A percentile compares a stretch with the other conserved stretches of the same genome.
Evolutionary conservation across 2,113 vertebrate genomes (phyloP).

Genomic region (Rhinolophus sinicus): DNA sequence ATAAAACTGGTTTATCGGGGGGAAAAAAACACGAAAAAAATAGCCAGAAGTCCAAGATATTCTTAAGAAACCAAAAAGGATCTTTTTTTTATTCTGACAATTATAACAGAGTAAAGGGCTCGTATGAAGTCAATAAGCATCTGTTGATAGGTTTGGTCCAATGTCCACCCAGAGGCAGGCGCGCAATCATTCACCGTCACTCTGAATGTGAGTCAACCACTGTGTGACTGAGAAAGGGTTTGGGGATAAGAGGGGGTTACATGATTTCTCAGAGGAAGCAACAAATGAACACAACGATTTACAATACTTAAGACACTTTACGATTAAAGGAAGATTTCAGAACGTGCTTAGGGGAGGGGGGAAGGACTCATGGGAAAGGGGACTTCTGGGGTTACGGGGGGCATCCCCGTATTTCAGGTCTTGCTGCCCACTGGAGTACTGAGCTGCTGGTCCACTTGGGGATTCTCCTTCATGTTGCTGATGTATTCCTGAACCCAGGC

Average conservation of each 20-base stretch:
- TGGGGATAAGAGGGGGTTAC: not conserved
- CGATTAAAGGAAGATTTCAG: not conserved
- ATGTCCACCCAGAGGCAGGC: not conserved
- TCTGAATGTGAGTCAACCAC: not conserved
- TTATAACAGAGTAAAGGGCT: not conserved
- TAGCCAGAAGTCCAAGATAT: not conserved
- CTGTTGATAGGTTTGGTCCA: not conserved
- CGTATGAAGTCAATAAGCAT: not conserved
- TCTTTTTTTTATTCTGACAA: not conserved
- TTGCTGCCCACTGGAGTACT: not conserved
- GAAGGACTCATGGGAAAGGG: not conserved
- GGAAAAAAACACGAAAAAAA: not conserved
- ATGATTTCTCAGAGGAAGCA: not conserved
- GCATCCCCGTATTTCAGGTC: not conserved
- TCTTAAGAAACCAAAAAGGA: not conserved
- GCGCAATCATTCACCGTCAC: not conserved
- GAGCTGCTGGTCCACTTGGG: not conserved
- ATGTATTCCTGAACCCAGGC: slow-evolving; percentile 7
- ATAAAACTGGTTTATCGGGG: not conserved
- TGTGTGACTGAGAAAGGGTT: not conserved
- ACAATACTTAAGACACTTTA: not conserved
- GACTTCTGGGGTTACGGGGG: not conserved
- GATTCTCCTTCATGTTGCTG: not conserved
- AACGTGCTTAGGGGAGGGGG: not conserved
- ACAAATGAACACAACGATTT: not conserved